Base-by-base conservation (phyloP, 2,888 invertebrate species). In the Anagyrus pseudococci region DNA sequence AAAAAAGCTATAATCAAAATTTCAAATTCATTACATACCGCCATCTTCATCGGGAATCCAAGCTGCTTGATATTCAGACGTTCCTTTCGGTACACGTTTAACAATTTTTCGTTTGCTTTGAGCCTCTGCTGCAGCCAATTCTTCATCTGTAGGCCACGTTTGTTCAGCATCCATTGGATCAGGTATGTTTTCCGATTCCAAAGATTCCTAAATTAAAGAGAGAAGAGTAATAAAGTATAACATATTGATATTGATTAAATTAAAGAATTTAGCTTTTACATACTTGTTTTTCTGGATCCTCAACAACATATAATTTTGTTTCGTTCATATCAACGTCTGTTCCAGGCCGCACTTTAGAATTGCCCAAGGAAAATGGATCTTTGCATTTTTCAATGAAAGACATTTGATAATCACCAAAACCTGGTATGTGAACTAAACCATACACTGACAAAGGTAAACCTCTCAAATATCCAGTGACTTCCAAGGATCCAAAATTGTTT, bases 61-160 rank as follows among this genome's bases (percentile, higher is more conserved):
- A 49, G 96, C 93, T 2, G 98, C 95, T 83, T 99, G 98, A 80
- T 99, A 99, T 58, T 93, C 94, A 2, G 98, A 98, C 82, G 95
- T 97, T 26, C 98, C 98, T 82, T 94, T 95, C 0, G 97, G 97
- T 10, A 97, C 90, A 69, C 85, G 85, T 74, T 91, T 92, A 19
- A 96, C 89, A 6, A 89, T 83, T 78, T 89, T 91, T 69, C 84
- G 87, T 54, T 86, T 88, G 41, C 82, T 84, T 77, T 83, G 72
- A 62, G 83, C 81, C 74, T 88, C 89, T 15, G 93, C 90, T 71
- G 89, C 86, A 67, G 87, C 86, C 66, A 96, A 86, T 82, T 97
- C 96, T 75, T 96, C 94, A 69, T 91, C 91, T 17, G 96, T 96
- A 0, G 98, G 97, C 95, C 96, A 97, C 0, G 96, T 97, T 82